Percentiles rank a stretch among this genome's conserved stretches.
Evolutionary conservation across 2,888 invertebrate species (phyloP).

Genomic region (Oxyteleia sp.): DNA sequence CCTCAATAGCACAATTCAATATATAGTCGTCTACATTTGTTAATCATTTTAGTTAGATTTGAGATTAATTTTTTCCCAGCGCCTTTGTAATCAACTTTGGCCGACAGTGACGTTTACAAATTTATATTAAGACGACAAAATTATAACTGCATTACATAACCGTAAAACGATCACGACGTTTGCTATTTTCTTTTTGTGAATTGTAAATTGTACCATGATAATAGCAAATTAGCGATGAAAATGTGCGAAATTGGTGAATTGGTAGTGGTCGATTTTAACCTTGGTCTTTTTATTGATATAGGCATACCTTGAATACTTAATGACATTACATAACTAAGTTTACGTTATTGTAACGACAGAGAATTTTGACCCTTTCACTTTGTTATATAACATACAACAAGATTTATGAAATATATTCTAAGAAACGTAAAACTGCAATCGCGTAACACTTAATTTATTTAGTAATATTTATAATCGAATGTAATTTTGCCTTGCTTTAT

Average conservation of each 20-base stretch:
- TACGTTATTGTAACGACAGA: constrained; percentile 60
- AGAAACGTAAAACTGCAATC: constrained; percentile 46
- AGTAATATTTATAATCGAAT: constrained; percentile 5
- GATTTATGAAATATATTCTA: constrained; percentile 59
- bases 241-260: constrained; percentile 43
- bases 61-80: constrained; percentile 17
- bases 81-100: constrained; percentile 9
- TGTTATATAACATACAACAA: constrained; percentile 51
- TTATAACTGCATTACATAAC: constrained; percentile 12
- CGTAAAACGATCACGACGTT: constrained; percentile 8
- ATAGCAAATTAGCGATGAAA: constrained; percentile 16
- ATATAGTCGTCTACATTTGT: constrained; percentile 12
- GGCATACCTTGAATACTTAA: constrained; percentile 63
- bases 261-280: constrained; percentile 51
- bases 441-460: constrained; percentile 40
- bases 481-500: constrained; percentile 20
- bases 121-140: constrained; percentile 4
- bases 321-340: constrained; percentile 59
- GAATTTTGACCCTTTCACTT: constrained; percentile 69
- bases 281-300: constrained; percentile 72
- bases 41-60: constrained; percentile 15
- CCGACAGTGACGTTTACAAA: constrained; percentile 9
- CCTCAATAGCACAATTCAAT: background rate
- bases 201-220: constrained; percentile 4
- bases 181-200: constrained; percentile 1